A percentile compares a stretch with the other conserved stretches of the same genome.
phyloP scores from a whole-genome alignment of 2,113 vertebrate genomes.

The Hypocryptadius cinnamomeus region DNA sequence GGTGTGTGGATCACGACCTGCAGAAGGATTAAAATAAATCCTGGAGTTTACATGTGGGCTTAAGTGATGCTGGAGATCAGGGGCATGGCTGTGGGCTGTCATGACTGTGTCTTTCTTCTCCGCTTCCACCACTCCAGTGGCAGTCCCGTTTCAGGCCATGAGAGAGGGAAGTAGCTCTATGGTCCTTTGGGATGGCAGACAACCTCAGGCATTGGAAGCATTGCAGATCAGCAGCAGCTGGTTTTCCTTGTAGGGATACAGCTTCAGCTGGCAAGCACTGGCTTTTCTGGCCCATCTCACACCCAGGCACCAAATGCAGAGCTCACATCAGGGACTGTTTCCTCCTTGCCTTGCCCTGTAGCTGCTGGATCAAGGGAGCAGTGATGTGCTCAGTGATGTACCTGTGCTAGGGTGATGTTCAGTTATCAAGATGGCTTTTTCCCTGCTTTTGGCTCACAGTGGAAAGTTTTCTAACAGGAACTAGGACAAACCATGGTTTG shows the following conservation, averaged over 20 bases:
- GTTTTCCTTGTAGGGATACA: not conserved
- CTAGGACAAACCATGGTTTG: not conserved
- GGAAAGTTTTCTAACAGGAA: not conserved
- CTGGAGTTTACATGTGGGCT: not conserved
- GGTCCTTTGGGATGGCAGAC: not conserved
- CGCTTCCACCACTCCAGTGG: rapidly evolving
- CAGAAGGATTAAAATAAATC: not conserved
- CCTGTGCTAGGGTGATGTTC: not conserved
- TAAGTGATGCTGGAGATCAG: not conserved
- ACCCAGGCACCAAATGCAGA: not conserved
- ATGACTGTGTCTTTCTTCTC: not conserved
- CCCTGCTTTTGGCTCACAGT: not conserved
- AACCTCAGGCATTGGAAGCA: not conserved
- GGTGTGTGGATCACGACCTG: not conserved
- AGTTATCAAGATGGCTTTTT: not conserved
- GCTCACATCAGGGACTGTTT: not conserved
- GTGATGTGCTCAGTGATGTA: not conserved
- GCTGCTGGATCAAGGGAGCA: not conserved
- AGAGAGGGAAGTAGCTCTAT: not conserved
- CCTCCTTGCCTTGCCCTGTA: not conserved
- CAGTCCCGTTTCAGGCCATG: not conserved
- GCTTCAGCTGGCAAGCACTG: not conserved
- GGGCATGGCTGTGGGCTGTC: not conserved
- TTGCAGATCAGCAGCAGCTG: not conserved
- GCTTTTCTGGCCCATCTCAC: not conserved